These are phyloP conservation scores for Meriones unguiculatus DNA, from an alignment of 2,113 vertebrate species.

Conservation along the genomic window DNA sequence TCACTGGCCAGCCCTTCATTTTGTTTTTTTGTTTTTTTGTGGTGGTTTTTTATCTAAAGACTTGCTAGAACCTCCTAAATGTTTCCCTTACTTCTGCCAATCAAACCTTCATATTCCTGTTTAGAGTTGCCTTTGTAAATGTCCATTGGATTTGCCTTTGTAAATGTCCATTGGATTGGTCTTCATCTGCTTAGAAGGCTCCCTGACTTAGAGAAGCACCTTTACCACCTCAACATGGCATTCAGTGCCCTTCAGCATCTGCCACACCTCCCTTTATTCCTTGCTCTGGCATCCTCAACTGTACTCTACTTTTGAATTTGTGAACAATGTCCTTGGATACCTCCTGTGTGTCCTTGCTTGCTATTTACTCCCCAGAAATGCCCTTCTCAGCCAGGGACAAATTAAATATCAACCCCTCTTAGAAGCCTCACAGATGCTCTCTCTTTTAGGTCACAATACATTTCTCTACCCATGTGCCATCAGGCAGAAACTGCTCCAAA, in stretches of 20 bases:
- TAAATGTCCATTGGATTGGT: slow-evolving; percentile 26
- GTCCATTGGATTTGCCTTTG: background rate
- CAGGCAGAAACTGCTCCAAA: background rate
- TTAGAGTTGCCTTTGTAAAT: background rate
- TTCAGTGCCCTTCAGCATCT: background rate
- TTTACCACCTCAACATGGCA: background rate
- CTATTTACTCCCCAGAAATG: background rate
- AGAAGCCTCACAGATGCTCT: background rate
- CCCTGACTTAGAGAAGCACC: background rate
- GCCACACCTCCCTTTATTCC: background rate
- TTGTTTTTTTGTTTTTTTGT: too few relatives aligned
- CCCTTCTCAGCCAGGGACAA: background rate
- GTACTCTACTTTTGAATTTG: background rate
- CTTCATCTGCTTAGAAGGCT: slow-evolving; percentile 28
- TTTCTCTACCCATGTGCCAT: background rate
- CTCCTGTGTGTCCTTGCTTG: background rate
- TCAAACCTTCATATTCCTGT: background rate
- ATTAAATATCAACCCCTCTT: slow-evolving; percentile 31
- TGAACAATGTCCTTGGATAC: background rate
- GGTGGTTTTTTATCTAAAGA: background rate
- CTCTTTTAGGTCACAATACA: slow-evolving; percentile 29
- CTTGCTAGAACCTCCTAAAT: slow-evolving; percentile 17
- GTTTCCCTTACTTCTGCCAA: slow-evolving; percentile 23
- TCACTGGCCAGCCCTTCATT: background rate
- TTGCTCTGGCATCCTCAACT: background rate